Evolutionary conservation across 1,140 invertebrate species (phyloP).

Genomic region (Meloidogyne floridensis): DNA sequence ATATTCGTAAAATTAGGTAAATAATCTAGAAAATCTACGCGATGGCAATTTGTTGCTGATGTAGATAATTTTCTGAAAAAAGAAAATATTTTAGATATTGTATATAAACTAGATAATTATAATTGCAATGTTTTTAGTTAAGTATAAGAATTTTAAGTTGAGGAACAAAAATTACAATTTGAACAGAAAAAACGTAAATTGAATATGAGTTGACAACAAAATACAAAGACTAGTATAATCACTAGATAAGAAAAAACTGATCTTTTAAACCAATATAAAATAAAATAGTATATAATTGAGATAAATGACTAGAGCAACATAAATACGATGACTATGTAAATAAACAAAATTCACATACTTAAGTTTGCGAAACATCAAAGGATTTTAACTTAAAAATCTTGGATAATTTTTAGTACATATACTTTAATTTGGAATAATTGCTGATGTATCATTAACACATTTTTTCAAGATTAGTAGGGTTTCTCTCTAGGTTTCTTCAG

Average conservation of each 20-base stretch:
- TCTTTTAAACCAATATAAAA: too few relatives aligned
- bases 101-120: too few relatives aligned
- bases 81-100: too few relatives aligned
- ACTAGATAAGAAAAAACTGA: too few relatives aligned
- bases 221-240: too few relatives aligned
- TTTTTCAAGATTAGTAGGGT: background rate
- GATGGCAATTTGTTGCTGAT: background rate
- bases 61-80: background rate
- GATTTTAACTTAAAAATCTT: background rate
- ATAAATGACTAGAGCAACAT: background rate
- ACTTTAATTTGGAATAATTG: too few relatives aligned
- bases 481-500: background rate
- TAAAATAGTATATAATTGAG: background rate
- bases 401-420: background rate
- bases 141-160: too few relatives aligned
- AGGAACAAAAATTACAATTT: too few relatives aligned
- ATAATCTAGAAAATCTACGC: background rate
- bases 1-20: too few relatives aligned
- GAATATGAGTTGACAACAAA: too few relatives aligned
- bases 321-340: background rate
- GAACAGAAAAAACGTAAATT: too few relatives aligned
- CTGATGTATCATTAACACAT: background rate
- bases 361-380: background rate
- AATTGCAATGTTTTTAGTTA: too few relatives aligned
- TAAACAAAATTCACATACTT: background rate